These are phyloP conservation scores for Stegophylla sp. DNA, from an alignment of 2,888 invertebrate genomes.

Conservation along the genomic window DNA sequence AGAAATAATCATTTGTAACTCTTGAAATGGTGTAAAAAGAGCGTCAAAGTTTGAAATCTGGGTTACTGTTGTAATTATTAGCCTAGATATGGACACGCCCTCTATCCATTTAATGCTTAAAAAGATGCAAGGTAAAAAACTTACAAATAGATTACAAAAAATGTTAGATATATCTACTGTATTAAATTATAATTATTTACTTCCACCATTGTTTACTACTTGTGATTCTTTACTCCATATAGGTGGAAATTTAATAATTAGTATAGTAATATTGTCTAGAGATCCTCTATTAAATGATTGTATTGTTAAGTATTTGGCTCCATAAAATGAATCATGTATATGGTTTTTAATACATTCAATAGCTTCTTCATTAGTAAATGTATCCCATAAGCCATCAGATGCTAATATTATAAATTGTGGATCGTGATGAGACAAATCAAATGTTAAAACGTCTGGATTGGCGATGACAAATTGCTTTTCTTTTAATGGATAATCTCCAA, in stretches of 20 bases:
- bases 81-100: too few relatives aligned
- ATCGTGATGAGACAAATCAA: conserved; percentile 83
- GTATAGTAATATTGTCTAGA: conserved; percentile 92
- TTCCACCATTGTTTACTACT: conserved; percentile 36
- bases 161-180: conserved; percentile 18
- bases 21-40: too few relatives aligned
- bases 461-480: conserved; percentile 92
- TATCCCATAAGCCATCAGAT: conserved; percentile 96
- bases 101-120: not conserved
- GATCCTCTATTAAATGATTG: conserved; percentile 92
- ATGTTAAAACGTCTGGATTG: conserved; percentile 92
- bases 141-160: conserved; percentile 6
- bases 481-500: conserved; percentile 94
- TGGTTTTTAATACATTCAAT: conserved; percentile 82
- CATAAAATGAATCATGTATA: conserved; percentile 83
- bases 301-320: conserved; percentile 88
- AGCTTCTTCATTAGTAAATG: conserved; percentile 93
- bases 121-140: not conserved
- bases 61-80: too few relatives aligned
- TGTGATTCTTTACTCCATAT: conserved; percentile 48
- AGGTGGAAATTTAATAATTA: conserved; percentile 78
- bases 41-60: too few relatives aligned
- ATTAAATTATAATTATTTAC: conserved; percentile 14
- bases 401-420: conserved; percentile 91
- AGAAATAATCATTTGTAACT: too few relatives aligned